phyloP scores from a whole-genome alignment of 1,140 invertebrate species.

The Arctopsyche grandis region DNA sequence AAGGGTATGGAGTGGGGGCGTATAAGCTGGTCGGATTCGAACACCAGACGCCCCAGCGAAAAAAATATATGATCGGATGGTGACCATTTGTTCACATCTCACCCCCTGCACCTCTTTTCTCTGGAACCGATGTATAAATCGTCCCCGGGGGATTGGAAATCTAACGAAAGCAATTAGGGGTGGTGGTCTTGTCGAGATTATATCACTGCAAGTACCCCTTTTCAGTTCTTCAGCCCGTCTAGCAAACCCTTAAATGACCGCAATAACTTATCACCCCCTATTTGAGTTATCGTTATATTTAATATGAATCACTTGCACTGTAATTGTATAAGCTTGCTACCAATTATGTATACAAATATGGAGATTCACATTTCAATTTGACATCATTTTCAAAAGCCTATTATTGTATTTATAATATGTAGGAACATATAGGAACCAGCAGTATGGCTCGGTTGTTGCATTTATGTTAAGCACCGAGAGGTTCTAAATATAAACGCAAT shows the following conservation, averaged over 20 bases:
- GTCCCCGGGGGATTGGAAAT: background rate
- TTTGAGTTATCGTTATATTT: no score
- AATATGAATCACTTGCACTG: no score
- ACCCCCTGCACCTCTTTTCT: background rate
- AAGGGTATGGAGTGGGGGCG: background rate
- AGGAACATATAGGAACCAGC: no score
- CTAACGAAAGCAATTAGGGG: constrained; percentile 30
- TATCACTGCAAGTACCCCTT: background rate
- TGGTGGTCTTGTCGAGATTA: constrained; percentile 20
- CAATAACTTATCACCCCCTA: background rate
- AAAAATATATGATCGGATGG: constrained; percentile 31
- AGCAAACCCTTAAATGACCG: background rate
- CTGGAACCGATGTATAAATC: background rate
- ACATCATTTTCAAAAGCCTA: no score
- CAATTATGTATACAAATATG: no score
- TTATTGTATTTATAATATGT: no score
- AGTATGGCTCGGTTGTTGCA: no score
- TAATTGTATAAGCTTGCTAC: no score
- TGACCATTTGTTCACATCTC: constrained; percentile 28
- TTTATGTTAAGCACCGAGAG: no score
- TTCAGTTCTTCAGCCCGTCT: background rate
- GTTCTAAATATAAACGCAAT: no score
- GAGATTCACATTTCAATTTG: no score
- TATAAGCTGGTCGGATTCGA: background rate
- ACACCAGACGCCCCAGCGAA: constrained; percentile 2